Base-by-base conservation (phyloP, 2,888 invertebrate genomes). In the Eupithecia tripunctaria region DNA sequence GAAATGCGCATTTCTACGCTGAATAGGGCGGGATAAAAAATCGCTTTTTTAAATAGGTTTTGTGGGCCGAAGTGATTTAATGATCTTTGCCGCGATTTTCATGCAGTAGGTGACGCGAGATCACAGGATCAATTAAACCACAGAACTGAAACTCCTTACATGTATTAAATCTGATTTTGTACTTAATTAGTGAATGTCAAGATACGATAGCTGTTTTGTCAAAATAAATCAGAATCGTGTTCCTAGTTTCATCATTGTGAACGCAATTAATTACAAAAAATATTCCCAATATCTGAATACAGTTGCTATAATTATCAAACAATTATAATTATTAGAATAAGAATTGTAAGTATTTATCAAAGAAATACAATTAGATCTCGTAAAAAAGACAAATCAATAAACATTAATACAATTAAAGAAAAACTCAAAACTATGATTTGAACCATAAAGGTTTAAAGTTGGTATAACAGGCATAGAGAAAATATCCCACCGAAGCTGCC, bases 21-120 rank as follows among this genome's bases (percentile, higher is more conserved):
- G 80, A 78, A 80, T 80, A 83, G 85, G 87, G 85, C 80, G 85
- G 87, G 86, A 89, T 91, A 91, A 92, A 92, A 91, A 91, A 92
- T 92, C 88, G 90, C 88, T 87, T 92, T 91, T 91, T 92, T 91
- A 89, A 92, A 92, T 90, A 92, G 92, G 86, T 89, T 91, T 86
- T 88, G 89, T 86, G 90, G 90, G 86, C 85, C 86, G 89, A 87
- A 90, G 91, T 90, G 94, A 93, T 94, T 93, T 93, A 93, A 93
- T 91, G 93, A 91, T 88, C 86, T 82, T 83, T 79, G 67, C 76
- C 85, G 77, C 86, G 80, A 88, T 92, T 91, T 86, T 83, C 83
- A 93, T 92, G 90, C 93, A 84, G 84, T 84, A 84, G 83, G 86
- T 91, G 90, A 89, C 88, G 89, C 86, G 88, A 84, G 86, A 85